Conservation (phyloP, 23 tunicate genomes). For the Styela plicata region DNA sequence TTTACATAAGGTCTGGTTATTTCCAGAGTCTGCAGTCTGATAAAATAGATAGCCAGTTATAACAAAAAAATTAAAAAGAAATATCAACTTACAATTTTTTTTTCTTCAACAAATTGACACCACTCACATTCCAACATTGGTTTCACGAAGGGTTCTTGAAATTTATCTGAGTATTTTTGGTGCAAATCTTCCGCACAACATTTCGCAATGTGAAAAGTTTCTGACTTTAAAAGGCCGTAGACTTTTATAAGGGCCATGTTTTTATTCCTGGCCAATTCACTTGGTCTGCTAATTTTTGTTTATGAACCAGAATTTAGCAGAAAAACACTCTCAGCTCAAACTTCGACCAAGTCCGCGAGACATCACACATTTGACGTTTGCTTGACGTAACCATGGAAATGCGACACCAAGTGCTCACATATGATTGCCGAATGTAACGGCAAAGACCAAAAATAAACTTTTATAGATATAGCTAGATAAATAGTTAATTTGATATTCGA, state of each 20-base stretch:
- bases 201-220: slow-evolving; percentile 42
- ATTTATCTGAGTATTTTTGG: slow-evolving; percentile 37
- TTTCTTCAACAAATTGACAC: slow-evolving; percentile 36
- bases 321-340: too few species aligned
- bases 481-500: too few species aligned
- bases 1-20: background rate
- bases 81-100: slow-evolving; percentile 44
- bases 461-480: too few species aligned
- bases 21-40: background rate
- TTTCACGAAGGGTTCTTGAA: slow-evolving; percentile 33
- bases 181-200: slow-evolving; percentile 58
- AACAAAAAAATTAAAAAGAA: too few species aligned
- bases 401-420: background rate
- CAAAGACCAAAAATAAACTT: too few species aligned
- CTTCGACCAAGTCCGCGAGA: too few species aligned
- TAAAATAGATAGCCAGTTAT: too few species aligned
- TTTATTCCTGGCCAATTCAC: too few species aligned
- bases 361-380: slow-evolving; percentile 12
- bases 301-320: too few species aligned
- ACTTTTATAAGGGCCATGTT: slow-evolving; percentile 19
- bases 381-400: background rate
- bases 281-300: too few species aligned
- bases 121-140: slow-evolving; percentile 69
- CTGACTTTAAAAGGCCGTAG: slow-evolving; percentile 34
- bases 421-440: too few species aligned